Evolutionary conservation across 2,888 invertebrate species (phyloP).

Genomic region (Orthosia incerta): DNA sequence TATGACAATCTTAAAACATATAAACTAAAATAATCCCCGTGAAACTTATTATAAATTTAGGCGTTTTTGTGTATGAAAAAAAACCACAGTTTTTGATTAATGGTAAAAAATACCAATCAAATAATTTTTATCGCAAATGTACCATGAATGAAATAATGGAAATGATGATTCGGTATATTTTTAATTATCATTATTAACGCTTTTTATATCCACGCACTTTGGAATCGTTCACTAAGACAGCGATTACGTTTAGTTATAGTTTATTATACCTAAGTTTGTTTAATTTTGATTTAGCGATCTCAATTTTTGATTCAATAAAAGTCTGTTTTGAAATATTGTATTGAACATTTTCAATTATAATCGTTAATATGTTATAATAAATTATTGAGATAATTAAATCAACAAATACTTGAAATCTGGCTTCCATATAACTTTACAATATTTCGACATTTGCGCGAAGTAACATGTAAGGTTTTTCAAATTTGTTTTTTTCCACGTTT

Average conservation of each 20-base stretch:
- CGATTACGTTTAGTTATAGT: slow-evolving; percentile 60
- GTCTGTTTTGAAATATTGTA: slow-evolving; percentile 12
- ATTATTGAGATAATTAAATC: slow-evolving; percentile 66
- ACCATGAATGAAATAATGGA: slow-evolving; percentile 60
- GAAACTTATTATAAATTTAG: neutral
- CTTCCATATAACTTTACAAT: slow-evolving; percentile 79
- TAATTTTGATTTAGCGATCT: slow-evolving; percentile 64
- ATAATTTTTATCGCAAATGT: slow-evolving; percentile 17
- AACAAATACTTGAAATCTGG: slow-evolving; percentile 58
- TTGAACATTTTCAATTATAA: slow-evolving; percentile 28
- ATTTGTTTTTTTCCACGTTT: slow-evolving; percentile 50
- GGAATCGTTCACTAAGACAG: slow-evolving; percentile 66
- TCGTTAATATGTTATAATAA: slow-evolving; percentile 28
- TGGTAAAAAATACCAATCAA: neutral
- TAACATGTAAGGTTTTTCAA: slow-evolving; percentile 78
- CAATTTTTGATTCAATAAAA: slow-evolving; percentile 46
- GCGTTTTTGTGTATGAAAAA: neutral
- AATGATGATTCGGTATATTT: slow-evolving; percentile 65
- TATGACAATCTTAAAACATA: neutral
- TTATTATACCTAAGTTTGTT: slow-evolving; percentile 56
- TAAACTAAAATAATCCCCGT: slow-evolving; percentile 12
- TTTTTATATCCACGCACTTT: slow-evolving; percentile 69
- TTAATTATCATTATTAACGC: slow-evolving; percentile 67
- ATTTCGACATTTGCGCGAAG: slow-evolving; percentile 87
- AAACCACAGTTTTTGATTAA: neutral